These are phyloP conservation scores for Dinocampus coccinellae DNA, from an alignment of 2,888 invertebrate genomes.

Conservation along the genomic window DNA sequence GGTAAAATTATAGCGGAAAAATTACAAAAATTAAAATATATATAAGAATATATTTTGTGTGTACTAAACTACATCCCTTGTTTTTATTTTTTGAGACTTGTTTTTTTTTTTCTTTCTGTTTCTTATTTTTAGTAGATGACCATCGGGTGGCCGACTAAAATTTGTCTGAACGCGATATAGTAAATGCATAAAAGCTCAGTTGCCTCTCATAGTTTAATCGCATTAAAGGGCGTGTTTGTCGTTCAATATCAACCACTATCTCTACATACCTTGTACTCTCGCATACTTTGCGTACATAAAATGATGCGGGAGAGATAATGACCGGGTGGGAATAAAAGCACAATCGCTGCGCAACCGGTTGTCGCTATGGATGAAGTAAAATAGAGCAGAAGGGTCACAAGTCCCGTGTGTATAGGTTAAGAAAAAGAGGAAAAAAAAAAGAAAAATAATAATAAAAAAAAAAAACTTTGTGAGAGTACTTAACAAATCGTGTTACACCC, in stretches of 20 bases:
- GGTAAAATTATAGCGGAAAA: not conserved
- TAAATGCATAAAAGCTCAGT: not conserved
- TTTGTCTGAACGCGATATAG: not conserved
- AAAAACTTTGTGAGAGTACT: slow-evolving; percentile 14
- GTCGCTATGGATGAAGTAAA: slow-evolving; percentile 33
- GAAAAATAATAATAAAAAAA: no score
- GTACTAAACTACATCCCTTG: not conserved
- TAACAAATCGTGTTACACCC: slow-evolving; percentile 11
- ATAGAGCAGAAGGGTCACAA: slow-evolving; percentile 38
- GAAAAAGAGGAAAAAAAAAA: no score
- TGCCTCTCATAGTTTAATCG: not conserved
- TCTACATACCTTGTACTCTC: not conserved
- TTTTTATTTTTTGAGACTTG: not conserved
- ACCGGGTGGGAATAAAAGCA: slow-evolving; percentile 9
- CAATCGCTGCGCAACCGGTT: slow-evolving; percentile 33
- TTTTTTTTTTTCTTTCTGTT: not conserved
- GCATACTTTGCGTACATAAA: not conserved
- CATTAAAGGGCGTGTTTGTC: not conserved
- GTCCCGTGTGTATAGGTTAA: slow-evolving; percentile 2
- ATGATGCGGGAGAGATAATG: not conserved
- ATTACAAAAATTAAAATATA: not conserved
- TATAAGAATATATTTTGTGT: not conserved
- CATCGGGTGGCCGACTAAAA: not conserved
- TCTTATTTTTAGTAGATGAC: slow-evolving; percentile 1
- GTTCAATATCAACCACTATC: not conserved